A percentile compares a stretch with the other conserved stretches of the same genome.
phyloP scores from a whole-genome alignment of 2,113 vertebrate species.

The Smithornis capensis region DNA sequence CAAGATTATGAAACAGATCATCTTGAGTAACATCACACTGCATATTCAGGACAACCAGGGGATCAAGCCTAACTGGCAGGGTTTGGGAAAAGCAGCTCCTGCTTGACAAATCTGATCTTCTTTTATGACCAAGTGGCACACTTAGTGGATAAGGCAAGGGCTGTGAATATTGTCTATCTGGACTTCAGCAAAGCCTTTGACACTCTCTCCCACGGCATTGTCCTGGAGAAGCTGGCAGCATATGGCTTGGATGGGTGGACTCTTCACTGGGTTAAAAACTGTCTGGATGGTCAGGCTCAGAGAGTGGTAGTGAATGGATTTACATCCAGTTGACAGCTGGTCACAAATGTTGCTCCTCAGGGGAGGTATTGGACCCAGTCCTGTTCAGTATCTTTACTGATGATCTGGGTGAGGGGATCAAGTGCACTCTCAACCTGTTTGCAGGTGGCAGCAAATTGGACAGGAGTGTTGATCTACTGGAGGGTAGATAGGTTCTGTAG shows the following conservation, averaged over 20 bases:
- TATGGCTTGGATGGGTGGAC: neutral
- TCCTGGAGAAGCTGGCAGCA: neutral
- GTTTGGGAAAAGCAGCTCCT: neutral
- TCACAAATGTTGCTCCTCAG: neutral
- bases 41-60: neutral
- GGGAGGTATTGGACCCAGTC: neutral
- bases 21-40: neutral
- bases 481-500: neutral
- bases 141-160: neutral
- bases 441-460: neutral
- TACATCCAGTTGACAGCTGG: neutral
- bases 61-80: neutral
- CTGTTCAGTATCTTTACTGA: neutral
- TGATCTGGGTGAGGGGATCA: neutral
- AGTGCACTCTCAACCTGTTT: neutral
- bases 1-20: neutral
- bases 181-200: neutral
- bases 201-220: neutral
- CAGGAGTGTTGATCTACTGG: neutral
- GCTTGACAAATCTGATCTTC: neutral
- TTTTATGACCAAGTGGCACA: neutral
- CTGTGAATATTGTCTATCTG: neutral
- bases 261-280: neutral
- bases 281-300: neutral
- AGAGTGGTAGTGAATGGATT: neutral